Evolutionary conservation across 2,113 vertebrate genomes (phyloP), one percentile per base, ranked within the genome.

Genomic region (Anolis carolinensis): DNA sequence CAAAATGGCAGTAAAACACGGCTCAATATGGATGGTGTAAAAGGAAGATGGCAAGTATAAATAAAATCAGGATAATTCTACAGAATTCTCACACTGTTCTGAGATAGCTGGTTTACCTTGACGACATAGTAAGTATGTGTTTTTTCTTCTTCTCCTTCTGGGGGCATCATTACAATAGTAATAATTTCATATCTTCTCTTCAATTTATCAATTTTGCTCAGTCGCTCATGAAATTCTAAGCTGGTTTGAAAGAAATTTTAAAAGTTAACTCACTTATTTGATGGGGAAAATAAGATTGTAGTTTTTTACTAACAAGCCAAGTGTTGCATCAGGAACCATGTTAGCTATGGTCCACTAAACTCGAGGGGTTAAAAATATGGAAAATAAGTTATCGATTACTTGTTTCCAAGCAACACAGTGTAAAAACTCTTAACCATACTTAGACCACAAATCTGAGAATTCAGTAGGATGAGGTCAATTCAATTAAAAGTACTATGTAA

Each of bases 111-210:
- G 39, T 0, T 87, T 91, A 99, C 99, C 97, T 98, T 98, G 88
- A 97, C 97, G 85, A 98, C 95, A 87, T 97, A 99, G 90, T 98
- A 98, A 62, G 96, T 93, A 74, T 97, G 97, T 1, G 96, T 97
- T 85, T 95, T 97, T 62, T 97, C 97, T 90, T 98, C 97, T 88
- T 99, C 98, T 77, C 97, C 98, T 76, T 98, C 97, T 3, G 97
- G 97, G 82, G 96, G 92, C 78, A 96, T 95, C 97, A 97, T 97
- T 32, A 94, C 91, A 82, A 97, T 70, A 55, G 95, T 97, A 90
- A 98, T 62, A 52, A 98, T 92, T 96, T 99, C 98, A 0, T 97
- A 99, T 89, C 97, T 97, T 52, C 96, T 96, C 95, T 95, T 98
- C 96, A 98, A 92, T 89, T 94, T 97, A 81, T 98, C 97, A n/a